Conservation (phyloP, 1,140 invertebrate genomes). For the Bombyx mandarina region DNA sequence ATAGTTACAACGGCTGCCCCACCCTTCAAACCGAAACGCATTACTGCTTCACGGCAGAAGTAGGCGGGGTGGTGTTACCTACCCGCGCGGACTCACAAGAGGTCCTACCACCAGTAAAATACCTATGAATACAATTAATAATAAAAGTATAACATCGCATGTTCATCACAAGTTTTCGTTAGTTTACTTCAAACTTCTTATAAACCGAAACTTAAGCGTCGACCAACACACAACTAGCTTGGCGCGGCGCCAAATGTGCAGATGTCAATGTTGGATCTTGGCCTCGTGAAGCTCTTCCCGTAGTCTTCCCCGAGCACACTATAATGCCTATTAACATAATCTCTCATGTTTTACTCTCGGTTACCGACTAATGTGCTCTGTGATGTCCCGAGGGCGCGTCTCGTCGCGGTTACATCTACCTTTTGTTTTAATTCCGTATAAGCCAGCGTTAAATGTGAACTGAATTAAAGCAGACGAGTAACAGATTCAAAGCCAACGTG, state of each 20-base stretch:
- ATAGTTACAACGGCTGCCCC: no score
- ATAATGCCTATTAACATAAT: conserved; percentile 37
- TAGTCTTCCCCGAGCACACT: conserved; percentile 23
- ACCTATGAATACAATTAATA: no score
- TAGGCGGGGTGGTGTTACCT: no score
- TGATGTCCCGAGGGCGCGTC: conserved; percentile 1
- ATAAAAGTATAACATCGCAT: no score
- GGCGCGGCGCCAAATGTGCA: conserved; percentile 32
- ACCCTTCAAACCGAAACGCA: no score
- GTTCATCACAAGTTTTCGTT: conserved; percentile 1
- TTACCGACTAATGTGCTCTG: conserved; percentile 8
- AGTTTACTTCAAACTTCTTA: conserved; percentile 9
- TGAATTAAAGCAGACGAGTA: no score
- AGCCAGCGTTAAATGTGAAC: not conserved
- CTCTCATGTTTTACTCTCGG: conserved; percentile 17
- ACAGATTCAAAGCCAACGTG: no score
- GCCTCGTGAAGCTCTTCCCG: conserved; percentile 14
- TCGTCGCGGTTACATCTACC: not conserved
- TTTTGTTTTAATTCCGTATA: conserved; percentile 1
- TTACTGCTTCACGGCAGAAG: no score
- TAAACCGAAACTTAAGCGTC: conserved; percentile 16
- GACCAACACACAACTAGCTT: conserved; percentile 13
- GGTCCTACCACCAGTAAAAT: no score
- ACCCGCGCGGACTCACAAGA: no score
- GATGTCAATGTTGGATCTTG: conserved; percentile 38